Conservation (phyloP, 2,888 invertebrate genomes). For the Acanthacorydalis orientalis region DNA sequence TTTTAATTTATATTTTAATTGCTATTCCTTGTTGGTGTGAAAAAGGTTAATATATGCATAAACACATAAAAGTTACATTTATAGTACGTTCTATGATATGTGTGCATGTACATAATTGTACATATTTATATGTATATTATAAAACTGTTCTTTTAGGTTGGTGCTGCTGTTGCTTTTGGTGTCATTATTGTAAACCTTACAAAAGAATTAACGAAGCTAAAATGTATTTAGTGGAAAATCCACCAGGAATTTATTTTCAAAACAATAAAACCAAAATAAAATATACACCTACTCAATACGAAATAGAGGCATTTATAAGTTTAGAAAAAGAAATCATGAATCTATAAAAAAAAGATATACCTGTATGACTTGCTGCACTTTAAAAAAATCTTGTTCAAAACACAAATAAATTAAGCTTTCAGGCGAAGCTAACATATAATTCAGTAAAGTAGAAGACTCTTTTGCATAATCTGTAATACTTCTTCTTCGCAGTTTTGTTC, state of each 20-base stretch:
- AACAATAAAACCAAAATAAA: slow-evolving; percentile 21
- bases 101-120: not conserved
- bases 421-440: slow-evolving; percentile 58
- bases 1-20: slow-evolving; percentile 25
- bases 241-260: slow-evolving; percentile 33
- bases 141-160: slow-evolving; percentile 28
- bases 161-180: slow-evolving; percentile 40
- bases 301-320: slow-evolving; percentile 36
- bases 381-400: slow-evolving; percentile 52
- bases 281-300: slow-evolving; percentile 36
- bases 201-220: slow-evolving; percentile 35
- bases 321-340: slow-evolving; percentile 37
- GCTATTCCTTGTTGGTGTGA: slow-evolving; percentile 33
- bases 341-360: slow-evolving; percentile 34
- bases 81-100: too few species aligned
- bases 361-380: slow-evolving; percentile 65
- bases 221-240: slow-evolving; percentile 34
- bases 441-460: slow-evolving; percentile 25
- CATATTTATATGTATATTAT: not conserved
- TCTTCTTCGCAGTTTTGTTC: not conserved
- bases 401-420: slow-evolving; percentile 61
- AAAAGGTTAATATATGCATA: slow-evolving; percentile 24
- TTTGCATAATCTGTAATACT: slow-evolving; percentile 1
- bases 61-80: slow-evolving; percentile 1
- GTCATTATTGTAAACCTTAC: slow-evolving; percentile 37